Evolutionary conservation across 2,797 vertebrate species (phyloP), one percentile per base, ranked within the genome.

Genomic region (Sebastes trivittatus): DNA sequence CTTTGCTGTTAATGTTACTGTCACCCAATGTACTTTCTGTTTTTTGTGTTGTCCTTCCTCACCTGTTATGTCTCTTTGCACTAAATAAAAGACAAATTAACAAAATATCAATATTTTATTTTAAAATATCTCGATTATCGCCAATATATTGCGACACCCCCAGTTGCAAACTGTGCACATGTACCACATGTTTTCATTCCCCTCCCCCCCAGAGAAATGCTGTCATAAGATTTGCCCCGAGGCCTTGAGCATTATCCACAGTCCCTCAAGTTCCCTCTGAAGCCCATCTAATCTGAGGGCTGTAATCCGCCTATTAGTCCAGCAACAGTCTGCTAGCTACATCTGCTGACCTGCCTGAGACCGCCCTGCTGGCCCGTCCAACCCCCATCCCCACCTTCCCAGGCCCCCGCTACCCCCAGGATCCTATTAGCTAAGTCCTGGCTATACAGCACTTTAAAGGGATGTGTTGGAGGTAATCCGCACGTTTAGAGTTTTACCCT

Each of bases 401-500:
- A 80, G 89, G 89, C 79, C 92, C 90, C 86, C 82, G 79, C 94
- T 95, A 95, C 94, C 96, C 92, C 94, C 90, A 85, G 95, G 96
- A 98, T 98, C 97, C 96, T 95, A 96, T 97, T 95, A 97, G 95
- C 94, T 96, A 98, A 98, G 95, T 97, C 97, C 96, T 96, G 96
- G 96, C 96, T 97, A 97, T 96, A 95, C 96, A 97, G 97, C 97
- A 98, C 96, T 97, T 98, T 98, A 97, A 95, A 94, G 93, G 96
- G 98, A 99, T 98, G 96, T 98, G 95, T 96, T 96, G 91, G 94
- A 96, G 93, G 96, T 98, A 98, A 98, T 98, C 98, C 95, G 87
- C 90, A 90, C 95, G 96, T 97, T 98, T 96, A 97, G 96, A 94
- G 96, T 97, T 97, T 99, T 98, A 98, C 96, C 98, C 97, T 98